Evolutionary conservation across 2,888 invertebrate species (phyloP).

Genomic region (Scaptomyza polygonia): DNA sequence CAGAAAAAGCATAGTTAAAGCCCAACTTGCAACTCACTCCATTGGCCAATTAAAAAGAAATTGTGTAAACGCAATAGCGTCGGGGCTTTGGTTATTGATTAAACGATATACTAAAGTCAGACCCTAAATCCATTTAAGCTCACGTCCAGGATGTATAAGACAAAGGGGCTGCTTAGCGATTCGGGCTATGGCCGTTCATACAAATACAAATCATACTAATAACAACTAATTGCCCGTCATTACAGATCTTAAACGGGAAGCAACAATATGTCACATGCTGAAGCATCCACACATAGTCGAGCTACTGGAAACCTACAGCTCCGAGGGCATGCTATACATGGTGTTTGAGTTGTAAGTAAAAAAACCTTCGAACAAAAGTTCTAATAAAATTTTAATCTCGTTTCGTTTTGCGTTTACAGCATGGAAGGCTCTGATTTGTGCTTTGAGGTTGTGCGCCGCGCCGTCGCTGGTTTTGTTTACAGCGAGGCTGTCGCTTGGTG

Average conservation of each 20-base stretch:
- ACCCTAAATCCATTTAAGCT: slow-evolving; percentile 65
- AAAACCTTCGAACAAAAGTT: no score
- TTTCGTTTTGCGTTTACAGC: slow-evolving; percentile 86
- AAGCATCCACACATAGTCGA: slow-evolving; percentile 99
- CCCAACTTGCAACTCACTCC: slow-evolving; percentile 21
- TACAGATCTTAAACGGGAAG: slow-evolving; percentile 98
- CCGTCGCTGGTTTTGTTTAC: slow-evolving; percentile 98
- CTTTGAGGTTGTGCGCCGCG: slow-evolving; percentile 98
- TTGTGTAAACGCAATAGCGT: slow-evolving; percentile 67
- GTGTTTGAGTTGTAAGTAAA: slow-evolving; percentile 99
- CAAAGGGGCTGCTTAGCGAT: not conserved
- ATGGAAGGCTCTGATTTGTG: slow-evolving; percentile 99
- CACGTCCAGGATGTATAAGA: slow-evolving; percentile 50
- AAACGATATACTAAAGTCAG: slow-evolving; percentile 75
- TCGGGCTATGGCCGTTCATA: slow-evolving; percentile 30
- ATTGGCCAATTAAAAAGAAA: slow-evolving; percentile 70
- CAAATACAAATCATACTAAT: slow-evolving; percentile 46
- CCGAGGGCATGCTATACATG: slow-evolving; percentile 99
- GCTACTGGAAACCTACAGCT: slow-evolving; percentile 98
- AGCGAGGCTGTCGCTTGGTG: slow-evolving; percentile 99
- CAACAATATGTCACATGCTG: slow-evolving; percentile 99
- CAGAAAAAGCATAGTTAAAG: not conserved
- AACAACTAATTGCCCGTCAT: slow-evolving; percentile 67
- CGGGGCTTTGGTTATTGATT: slow-evolving; percentile 58
- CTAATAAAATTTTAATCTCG: slow-evolving; percentile 35